Conservation (phyloP, 2,888 invertebrate genomes). For the Ochropacha duplaris region DNA sequence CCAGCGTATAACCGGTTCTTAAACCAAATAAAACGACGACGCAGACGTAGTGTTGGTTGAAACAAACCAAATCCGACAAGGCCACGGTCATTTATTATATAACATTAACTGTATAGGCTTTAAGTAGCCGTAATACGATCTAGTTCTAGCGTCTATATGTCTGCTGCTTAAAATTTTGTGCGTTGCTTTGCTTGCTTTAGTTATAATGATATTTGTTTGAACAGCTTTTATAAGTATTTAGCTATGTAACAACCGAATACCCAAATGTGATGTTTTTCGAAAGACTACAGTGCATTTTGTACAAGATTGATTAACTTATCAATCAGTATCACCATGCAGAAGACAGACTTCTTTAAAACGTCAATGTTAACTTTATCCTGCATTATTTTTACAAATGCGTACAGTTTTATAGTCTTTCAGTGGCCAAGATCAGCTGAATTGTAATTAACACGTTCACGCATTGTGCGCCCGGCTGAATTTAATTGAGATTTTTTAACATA, state of each 20-base stretch:
- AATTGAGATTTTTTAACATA: background rate
- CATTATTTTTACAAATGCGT: background rate
- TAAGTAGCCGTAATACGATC: constrained; percentile 1
- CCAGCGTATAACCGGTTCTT: background rate
- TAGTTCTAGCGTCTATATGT: constrained; percentile 1
- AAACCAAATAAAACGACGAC: background rate
- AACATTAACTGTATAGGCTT: constrained; percentile 3
- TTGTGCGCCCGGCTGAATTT: background rate
- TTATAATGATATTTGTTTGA: background rate
- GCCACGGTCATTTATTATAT: background rate
- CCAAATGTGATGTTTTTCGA: background rate
- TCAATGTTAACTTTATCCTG: too few species aligned
- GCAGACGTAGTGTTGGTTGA: background rate
- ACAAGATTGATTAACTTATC: too few species aligned
- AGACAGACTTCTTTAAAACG: too few species aligned
- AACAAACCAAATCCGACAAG: constrained; percentile 1
- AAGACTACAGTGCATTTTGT: background rate
- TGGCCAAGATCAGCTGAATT: background rate
- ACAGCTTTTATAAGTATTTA: background rate
- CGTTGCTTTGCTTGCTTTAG: background rate
- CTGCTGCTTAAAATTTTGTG: background rate
- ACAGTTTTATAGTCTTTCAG: background rate
- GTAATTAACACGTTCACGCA: constrained; percentile 1
- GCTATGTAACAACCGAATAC: background rate
- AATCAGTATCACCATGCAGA: too few species aligned